Conservation (phyloP, 2,797 vertebrate genomes). For the Apogon hyalosoma region DNA sequence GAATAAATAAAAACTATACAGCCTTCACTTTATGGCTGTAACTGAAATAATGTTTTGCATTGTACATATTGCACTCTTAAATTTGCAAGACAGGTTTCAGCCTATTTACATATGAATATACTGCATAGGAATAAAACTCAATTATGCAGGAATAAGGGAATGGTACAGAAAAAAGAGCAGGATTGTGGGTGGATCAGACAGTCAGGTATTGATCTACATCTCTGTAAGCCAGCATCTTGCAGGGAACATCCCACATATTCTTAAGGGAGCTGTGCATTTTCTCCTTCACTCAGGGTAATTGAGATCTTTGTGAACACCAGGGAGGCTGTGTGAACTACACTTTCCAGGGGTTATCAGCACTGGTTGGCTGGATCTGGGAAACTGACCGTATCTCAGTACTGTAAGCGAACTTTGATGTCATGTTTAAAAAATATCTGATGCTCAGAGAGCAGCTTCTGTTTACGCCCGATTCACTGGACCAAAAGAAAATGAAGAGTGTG, state of each 20-base stretch:
- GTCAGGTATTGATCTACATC: conserved; percentile 54
- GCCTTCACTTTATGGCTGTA: background rate
- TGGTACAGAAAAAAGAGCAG: conserved; percentile 9
- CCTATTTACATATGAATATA: background rate
- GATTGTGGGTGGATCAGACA: conserved; percentile 35
- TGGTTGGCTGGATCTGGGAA: conserved; percentile 9
- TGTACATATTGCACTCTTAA: background rate
- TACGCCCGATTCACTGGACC: no score
- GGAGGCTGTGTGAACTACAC: conserved; percentile 14
- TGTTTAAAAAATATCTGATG: background rate
- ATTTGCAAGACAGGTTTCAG: background rate
- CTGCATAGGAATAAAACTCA: background rate
- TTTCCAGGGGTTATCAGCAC: background rate
- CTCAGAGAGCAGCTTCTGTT: no score
- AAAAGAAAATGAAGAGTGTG: no score
- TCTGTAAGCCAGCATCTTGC: conserved; percentile 13
- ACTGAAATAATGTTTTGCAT: background rate
- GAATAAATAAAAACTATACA: background rate
- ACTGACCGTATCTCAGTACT: background rate
- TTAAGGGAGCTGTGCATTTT: conserved; percentile 21
- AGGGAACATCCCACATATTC: conserved; percentile 53
- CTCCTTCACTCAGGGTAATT: conserved; percentile 33
- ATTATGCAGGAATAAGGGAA: background rate
- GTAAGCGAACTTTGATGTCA: background rate
- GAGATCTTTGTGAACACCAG: conserved; percentile 44